Evolutionary conservation across 2,113 vertebrate species (phyloP).

Genomic region (Variabilichromis moorii): DNA sequence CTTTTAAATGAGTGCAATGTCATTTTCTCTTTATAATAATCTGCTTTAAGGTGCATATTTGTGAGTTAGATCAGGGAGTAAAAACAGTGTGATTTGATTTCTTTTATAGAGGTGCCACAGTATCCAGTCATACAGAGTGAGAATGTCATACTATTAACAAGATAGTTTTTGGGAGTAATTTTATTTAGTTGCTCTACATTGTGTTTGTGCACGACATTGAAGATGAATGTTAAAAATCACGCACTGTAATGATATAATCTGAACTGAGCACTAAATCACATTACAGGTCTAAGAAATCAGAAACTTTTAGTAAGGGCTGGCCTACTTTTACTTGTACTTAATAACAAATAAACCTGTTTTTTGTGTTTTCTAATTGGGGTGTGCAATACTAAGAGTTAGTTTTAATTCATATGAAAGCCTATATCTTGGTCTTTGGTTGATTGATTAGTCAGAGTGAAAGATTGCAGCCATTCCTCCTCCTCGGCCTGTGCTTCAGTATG

Average conservation of each 20-base stretch:
- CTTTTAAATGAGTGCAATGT: neutral
- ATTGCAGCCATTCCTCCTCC: neutral
- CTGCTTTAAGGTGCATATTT: neutral
- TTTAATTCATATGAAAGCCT: neutral
- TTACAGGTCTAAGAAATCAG: neutral
- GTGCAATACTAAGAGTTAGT: neutral
- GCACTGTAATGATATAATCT: neutral
- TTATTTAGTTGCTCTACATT: neutral
- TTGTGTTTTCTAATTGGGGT: neutral
- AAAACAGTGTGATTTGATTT: neutral
- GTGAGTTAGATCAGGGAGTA: neutral
- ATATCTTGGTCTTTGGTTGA: neutral
- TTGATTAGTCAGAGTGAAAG: neutral
- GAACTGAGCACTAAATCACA: neutral
- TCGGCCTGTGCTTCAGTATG: neutral
- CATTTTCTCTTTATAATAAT: neutral
- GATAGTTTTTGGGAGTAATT: neutral
- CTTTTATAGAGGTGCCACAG: neutral
- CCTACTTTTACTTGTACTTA: neutral
- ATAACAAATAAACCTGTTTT: neutral
- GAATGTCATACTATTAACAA: neutral
- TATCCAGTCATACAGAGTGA: neutral
- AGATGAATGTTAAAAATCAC: neutral
- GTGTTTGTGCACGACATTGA: rapidly evolving
- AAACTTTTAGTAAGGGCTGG: neutral